Evolutionary conservation across 2,797 vertebrate species (phyloP), one percentile per base, ranked within the genome.

Genomic region (Halcyon leucocephala): DNA sequence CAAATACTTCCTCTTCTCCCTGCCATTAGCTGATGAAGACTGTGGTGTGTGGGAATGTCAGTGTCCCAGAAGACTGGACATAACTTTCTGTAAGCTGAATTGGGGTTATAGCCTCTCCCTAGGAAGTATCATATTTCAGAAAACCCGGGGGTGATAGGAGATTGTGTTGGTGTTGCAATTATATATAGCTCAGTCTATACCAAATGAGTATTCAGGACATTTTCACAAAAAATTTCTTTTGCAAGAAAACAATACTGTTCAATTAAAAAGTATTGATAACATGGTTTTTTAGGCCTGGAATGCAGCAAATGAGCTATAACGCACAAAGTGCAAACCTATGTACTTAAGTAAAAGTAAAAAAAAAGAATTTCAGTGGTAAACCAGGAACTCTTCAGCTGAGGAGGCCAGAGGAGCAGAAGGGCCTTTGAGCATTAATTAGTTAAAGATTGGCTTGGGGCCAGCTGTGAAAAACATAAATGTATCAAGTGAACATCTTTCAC

Each of bases 361-460:
- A 10, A 78, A 74, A 35, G 65, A 88, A 52, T 52, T 90, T 94
- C 72, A 60, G 41, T 33, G 66, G 31, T 73, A 77, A 93, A 3
- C 16, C 35, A 52, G 22, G 12, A 88, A 67, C 26, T 71, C 35
- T 88, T 88, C 77, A 90, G 28, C 64, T 86, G 57, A 64, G 58
- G 35, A 33, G 44, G 21, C 52, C 48, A 71, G 61, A 86, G 52
- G 28, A 90, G 9, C 72, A 86, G 72, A 62, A 79, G 64, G n/a
- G 17, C 70, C 73, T 89, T 79, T 29, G 21, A 92, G 51, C 26
- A 61, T 79, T 86, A 90, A 89, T 92, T 91, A 88, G 71, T 71
- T 55, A 70, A 42, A 82, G 31, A 20, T 26, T 82, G 62, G 58
- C 60, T 69, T 12, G 29, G 28, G n/a, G 26, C 65, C 55, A 65